phyloP scores from a whole-genome alignment of 2,888 invertebrate genomes.

The Drosophila merina region DNA sequence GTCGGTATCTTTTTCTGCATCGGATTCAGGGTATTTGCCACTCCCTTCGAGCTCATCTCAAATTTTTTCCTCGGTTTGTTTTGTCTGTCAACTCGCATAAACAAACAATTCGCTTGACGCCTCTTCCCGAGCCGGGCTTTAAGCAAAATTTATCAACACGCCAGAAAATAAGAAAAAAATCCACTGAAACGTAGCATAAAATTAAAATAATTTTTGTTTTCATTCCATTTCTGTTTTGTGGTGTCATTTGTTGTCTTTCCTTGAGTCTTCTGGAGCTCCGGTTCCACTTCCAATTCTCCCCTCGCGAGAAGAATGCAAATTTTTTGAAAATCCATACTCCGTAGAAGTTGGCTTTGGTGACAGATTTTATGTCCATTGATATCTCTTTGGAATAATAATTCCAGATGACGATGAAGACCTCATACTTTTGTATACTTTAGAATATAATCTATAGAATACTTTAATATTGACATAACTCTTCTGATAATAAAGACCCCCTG shows the following conservation, averaged over 20 bases:
- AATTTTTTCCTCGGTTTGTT: conserved; percentile 67
- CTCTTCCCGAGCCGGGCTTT: conserved; percentile 40
- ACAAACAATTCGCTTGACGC: conserved; percentile 65
- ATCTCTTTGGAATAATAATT: background rate
- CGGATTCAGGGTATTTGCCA: conserved; percentile 63
- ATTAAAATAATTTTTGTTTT: conserved; percentile 60
- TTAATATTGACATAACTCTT: background rate
- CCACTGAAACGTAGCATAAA: conserved; percentile 48
- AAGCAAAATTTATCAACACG: conserved; percentile 9
- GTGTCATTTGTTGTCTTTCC: conserved; percentile 65
- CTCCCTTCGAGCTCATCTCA: conserved; percentile 50
- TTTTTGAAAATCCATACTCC: conserved; percentile 5
- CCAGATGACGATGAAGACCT: too few relatives aligned
- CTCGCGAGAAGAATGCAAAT: conserved; percentile 70
- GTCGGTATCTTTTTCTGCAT: conserved; percentile 44
- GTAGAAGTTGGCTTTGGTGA: background rate
- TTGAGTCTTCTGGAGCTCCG: conserved; percentile 22
- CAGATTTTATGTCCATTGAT: conserved; percentile 13
- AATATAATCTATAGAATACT: too few relatives aligned
- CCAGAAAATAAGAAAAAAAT: conserved; percentile 19
- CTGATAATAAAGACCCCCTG: background rate
- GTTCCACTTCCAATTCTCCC: conserved; percentile 16
- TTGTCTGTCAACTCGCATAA: conserved; percentile 67
- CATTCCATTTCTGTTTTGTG: conserved; percentile 51
- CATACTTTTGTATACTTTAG: too few relatives aligned